A percentile compares a stretch with the other conserved stretches of the same genome.
Evolutionary conservation across 1,140 invertebrate species (phyloP).

Genomic region (Bombus ignitus): DNA sequence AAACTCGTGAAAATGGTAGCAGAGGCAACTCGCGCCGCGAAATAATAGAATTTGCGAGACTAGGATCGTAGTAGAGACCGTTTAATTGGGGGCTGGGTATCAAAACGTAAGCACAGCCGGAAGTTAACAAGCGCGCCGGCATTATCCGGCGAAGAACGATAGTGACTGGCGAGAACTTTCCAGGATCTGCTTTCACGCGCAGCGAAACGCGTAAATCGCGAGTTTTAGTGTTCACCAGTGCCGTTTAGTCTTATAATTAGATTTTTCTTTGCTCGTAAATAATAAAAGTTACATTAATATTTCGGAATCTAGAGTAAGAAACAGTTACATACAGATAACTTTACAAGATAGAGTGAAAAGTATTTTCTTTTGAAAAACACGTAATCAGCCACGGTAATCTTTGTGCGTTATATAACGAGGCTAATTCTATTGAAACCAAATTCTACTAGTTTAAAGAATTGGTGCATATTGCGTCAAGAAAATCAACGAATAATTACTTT

Average conservation of each 20-base stretch:
- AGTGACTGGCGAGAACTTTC: slow-evolving; percentile 24
- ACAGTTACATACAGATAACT: neutral
- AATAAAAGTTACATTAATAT: neutral
- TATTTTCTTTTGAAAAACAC: too few species aligned
- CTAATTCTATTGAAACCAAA: neutral
- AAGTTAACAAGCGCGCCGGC: slow-evolving; percentile 11
- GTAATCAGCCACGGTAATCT: neutral
- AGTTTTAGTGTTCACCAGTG: slow-evolving; percentile 2
- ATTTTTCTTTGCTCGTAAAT: neutral
- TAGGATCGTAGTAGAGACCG: too few species aligned
- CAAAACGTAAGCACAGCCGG: slow-evolving; percentile 9
- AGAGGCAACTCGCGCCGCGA: neutral
- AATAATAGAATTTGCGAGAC: neutral
- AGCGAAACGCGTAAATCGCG: slow-evolving; percentile 13
- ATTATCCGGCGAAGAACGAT: slow-evolving; percentile 28
- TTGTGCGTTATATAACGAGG: neutral
- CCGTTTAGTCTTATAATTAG: neutral
- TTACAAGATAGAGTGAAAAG: too few species aligned
- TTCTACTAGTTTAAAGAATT: too few species aligned
- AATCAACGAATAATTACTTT: too few species aligned
- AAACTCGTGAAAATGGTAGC: neutral
- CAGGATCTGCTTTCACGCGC: slow-evolving; percentile 15
- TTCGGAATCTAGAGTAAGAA: neutral
- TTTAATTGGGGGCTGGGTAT: slow-evolving; percentile 10
- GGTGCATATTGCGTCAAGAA: too few species aligned